phyloP scores from a whole-genome alignment of 2,113 vertebrate species.

The Austrofundulus limnaeus region DNA sequence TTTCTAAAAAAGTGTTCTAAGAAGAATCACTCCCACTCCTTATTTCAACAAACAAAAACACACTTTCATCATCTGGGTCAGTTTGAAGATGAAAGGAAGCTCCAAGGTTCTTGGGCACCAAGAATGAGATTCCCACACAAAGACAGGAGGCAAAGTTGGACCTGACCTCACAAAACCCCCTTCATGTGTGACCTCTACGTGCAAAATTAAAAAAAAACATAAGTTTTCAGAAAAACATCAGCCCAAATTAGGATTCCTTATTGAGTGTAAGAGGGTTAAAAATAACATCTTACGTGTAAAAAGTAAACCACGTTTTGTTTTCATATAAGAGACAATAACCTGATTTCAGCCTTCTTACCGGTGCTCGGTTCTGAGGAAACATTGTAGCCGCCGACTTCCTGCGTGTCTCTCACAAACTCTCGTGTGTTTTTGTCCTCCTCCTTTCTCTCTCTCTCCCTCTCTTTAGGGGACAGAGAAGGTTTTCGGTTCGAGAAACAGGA shows the following conservation, averaged over 20 bases:
- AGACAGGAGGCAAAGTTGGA: constrained; percentile 55
- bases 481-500: constrained; percentile 58
- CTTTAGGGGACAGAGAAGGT: constrained; percentile 38
- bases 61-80: constrained; percentile 66
- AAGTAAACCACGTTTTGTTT: neutral
- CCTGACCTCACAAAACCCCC: constrained; percentile 3
- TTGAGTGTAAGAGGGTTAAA: neutral
- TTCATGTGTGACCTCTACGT: constrained; percentile 36
- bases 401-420: constrained; percentile 27
- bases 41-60: constrained; percentile 29
- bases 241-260: neutral
- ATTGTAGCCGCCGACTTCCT: constrained; percentile 73
- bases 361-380: constrained; percentile 89
- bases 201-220: neutral
- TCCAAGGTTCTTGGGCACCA: constrained; percentile 48
- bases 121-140: constrained; percentile 47
- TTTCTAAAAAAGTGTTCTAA: constrained; percentile 60
- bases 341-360: constrained; percentile 79
- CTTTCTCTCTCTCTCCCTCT: constrained; percentile 39
- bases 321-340: constrained; percentile 1
- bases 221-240: no score
- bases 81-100: constrained; percentile 41
- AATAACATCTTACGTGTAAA: neutral
- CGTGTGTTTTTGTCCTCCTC: constrained; percentile 19
- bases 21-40: constrained; percentile 38